These are phyloP conservation scores for Samia ricini DNA, from an alignment of 1,140 invertebrate species.

Conservation along the genomic window DNA sequence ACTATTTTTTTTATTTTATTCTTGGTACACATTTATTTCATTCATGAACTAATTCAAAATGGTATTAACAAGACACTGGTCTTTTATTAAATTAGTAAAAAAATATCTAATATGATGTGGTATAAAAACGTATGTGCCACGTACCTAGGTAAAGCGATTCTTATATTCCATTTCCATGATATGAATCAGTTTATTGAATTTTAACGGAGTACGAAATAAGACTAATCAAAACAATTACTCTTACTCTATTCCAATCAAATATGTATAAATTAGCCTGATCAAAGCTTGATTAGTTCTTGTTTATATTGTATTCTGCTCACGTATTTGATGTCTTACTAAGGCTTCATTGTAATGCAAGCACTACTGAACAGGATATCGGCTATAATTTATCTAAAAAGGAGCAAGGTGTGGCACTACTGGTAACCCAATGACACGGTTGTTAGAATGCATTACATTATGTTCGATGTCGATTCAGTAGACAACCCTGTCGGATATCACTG, in stretches of 20 bases:
- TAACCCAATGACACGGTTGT: constrained; percentile 49
- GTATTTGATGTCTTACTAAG: constrained; percentile 40
- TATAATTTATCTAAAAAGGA: constrained; percentile 54
- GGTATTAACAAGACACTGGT: too few relatives aligned
- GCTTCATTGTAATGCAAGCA: constrained; percentile 55
- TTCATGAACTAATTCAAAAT: too few relatives aligned
- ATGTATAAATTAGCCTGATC: not conserved
- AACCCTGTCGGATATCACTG: not conserved
- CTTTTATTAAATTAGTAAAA: too few relatives aligned
- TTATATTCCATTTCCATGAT: too few relatives aligned
- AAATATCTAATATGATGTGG: too few relatives aligned
- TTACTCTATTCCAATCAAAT: not conserved
- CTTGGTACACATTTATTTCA: not conserved
- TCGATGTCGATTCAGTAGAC: not conserved
- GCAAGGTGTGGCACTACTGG: constrained; percentile 34
- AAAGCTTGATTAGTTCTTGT: not conserved
- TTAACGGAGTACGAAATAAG: too few relatives aligned
- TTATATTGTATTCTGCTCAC: constrained; percentile 35
- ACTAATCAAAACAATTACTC: too few relatives aligned
- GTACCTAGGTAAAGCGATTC: too few relatives aligned
- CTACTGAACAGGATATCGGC: constrained; percentile 41
- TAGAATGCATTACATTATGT: not conserved
- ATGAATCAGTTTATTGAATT: too few relatives aligned
- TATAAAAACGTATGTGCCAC: too few relatives aligned
- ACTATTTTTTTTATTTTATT: not conserved